These are phyloP conservation scores for Sebastolobus alascanus DNA, from an alignment of 2,797 vertebrate genomes.

Conservation along the genomic window DNA sequence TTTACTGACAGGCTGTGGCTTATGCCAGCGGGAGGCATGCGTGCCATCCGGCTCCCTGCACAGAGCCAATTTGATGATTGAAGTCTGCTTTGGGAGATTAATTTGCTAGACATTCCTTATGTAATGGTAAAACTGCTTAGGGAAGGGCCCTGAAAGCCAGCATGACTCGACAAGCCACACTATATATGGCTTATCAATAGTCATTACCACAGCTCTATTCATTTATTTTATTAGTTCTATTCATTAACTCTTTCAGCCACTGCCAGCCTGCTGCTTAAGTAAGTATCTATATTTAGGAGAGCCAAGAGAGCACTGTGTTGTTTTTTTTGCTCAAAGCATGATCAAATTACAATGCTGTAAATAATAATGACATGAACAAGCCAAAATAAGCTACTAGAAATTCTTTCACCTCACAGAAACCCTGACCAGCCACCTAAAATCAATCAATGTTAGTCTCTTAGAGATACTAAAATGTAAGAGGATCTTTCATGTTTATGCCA, in stretches of 20 bases:
- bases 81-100: conserved; percentile 70
- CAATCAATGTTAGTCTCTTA: neutral
- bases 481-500: conserved; percentile 8
- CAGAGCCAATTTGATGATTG: conserved; percentile 73
- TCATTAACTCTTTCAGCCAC: conserved; percentile 74
- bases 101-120: conserved; percentile 67
- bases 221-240: conserved; percentile 77
- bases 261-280: conserved; percentile 59
- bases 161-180: conserved; percentile 53
- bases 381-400: neutral
- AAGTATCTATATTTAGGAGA: conserved; percentile 59
- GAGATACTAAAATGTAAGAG: neutral
- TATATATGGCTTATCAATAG: conserved; percentile 75
- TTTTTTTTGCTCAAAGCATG: conserved; percentile 6
- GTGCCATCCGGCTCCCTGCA: conserved; percentile 44
- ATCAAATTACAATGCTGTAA: conserved; percentile 6
- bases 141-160: conserved; percentile 62
- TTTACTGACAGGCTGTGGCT: conserved; percentile 23
- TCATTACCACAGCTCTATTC: conserved; percentile 77
- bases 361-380: neutral
- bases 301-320: conserved; percentile 10
- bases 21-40: conserved; percentile 47
- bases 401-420: neutral
- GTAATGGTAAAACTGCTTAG: conserved; percentile 75
- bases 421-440: neutral